Evolutionary conservation across 2,797 vertebrate genomes (phyloP).

Genomic region (Neosalanx taihuensis): DNA sequence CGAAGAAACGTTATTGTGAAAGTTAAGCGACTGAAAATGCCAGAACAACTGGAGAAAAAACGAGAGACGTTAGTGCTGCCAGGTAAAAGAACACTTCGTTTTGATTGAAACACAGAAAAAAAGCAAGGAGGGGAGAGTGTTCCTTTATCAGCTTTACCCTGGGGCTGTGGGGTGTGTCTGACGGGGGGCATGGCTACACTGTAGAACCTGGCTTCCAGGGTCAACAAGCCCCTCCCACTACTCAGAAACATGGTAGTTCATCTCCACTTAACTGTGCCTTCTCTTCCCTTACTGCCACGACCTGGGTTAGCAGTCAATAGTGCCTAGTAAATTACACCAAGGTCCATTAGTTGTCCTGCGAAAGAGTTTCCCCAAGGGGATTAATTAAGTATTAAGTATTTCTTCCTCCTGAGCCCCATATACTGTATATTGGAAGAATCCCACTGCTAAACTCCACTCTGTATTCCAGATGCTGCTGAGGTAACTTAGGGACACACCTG

Average conservation of each 20-base stretch:
- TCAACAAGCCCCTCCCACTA: too few species aligned
- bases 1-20: constrained; percentile 42
- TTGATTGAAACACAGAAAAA: constrained; percentile 30
- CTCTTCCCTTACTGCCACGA: constrained; percentile 20
- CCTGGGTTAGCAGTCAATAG: constrained; percentile 44
- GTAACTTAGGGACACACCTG: background rate
- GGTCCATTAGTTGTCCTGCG: constrained; percentile 31
- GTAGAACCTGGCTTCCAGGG: too few species aligned
- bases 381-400: constrained; percentile 8
- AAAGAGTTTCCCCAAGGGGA: too few species aligned
- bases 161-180: too few species aligned
- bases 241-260: constrained; percentile 51
- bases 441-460: background rate
- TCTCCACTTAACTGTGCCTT: constrained; percentile 42
- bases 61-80: constrained; percentile 28
- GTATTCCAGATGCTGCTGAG: constrained; percentile 3
- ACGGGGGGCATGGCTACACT: too few species aligned
- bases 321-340: constrained; percentile 46
- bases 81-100: constrained; percentile 10
- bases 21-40: constrained; percentile 29
- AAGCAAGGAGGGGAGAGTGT: constrained; percentile 18
- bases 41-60: constrained; percentile 6
- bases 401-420: background rate
- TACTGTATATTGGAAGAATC: background rate
- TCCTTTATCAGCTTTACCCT: too few species aligned